These are phyloP conservation scores for Alviniconcha strummeri DNA, from an alignment of 2,888 invertebrate genomes.

Conservation along the genomic window DNA sequence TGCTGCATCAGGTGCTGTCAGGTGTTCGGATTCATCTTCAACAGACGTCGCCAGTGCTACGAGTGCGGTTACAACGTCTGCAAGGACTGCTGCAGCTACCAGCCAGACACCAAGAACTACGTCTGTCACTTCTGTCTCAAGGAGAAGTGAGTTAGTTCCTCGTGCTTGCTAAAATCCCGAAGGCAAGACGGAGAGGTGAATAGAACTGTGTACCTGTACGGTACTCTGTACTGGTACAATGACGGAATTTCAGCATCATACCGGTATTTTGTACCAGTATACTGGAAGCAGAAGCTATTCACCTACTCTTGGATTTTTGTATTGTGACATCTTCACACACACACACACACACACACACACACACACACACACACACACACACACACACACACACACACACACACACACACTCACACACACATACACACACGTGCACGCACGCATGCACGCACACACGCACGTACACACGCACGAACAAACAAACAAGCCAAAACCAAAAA, in stretches of 20 bases:
- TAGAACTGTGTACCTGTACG: too few relatives aligned
- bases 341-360: background rate
- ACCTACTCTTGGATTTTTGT: too few relatives aligned
- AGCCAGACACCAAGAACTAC: slow-evolving; percentile 60
- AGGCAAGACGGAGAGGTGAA: too few relatives aligned
- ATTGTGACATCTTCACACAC: background rate
- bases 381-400: slow-evolving; percentile 9
- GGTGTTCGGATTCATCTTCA: slow-evolving; percentile 69
- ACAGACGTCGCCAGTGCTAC: slow-evolving; percentile 67
- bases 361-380: background rate
- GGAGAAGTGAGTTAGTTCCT: slow-evolving; percentile 61
- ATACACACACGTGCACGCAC: too few relatives aligned
- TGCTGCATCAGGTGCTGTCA: slow-evolving; percentile 68
- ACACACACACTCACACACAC: slow-evolving; percentile 3
- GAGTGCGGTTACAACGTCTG: slow-evolving; percentile 69
- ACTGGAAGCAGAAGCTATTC: too few relatives aligned
- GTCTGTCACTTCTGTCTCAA: slow-evolving; percentile 69
- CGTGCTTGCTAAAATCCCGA: too few relatives aligned
- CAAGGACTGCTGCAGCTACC: slow-evolving; percentile 66
- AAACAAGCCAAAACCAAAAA: too few relatives aligned
- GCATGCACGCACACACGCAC: too few relatives aligned
- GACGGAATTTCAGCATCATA: too few relatives aligned
- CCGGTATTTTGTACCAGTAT: too few relatives aligned
- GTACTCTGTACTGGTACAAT: too few relatives aligned
- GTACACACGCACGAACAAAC: too few relatives aligned